These are phyloP conservation scores for Plagodis dolabraria DNA, from an alignment of 2,888 invertebrate genomes.

Conservation along the genomic window DNA sequence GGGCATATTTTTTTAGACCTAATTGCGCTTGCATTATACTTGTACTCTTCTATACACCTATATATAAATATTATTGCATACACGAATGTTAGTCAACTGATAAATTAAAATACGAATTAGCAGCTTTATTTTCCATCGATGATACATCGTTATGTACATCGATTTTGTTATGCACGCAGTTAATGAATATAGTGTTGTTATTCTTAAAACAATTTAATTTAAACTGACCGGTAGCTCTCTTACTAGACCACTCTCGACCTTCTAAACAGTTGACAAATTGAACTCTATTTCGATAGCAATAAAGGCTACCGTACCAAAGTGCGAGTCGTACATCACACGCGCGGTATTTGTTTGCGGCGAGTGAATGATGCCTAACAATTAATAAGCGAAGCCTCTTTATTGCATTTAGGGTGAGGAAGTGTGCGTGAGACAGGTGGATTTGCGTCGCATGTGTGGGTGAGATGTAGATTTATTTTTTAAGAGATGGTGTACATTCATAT, in stretches of 20 bases:
- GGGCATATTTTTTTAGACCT: too few species aligned
- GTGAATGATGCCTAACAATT: constrained; percentile 62
- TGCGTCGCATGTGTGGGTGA: constrained; percentile 16
- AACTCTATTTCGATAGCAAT: constrained; percentile 38
- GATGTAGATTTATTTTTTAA: constrained; percentile 15
- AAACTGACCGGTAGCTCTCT: constrained; percentile 3
- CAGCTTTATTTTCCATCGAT: too few species aligned
- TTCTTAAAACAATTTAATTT: constrained; percentile 2
- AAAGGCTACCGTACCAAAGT: constrained; percentile 57
- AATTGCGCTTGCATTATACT: too few species aligned
- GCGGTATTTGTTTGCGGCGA: constrained; percentile 64
- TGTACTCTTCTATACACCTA: too few species aligned
- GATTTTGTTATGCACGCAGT: background rate
- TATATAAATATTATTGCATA: too few species aligned
- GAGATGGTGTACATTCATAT: too few species aligned
- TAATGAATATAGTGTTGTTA: background rate
- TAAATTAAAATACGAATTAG: too few species aligned
- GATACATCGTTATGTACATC: too few species aligned
- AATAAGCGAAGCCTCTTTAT: constrained; percentile 58
- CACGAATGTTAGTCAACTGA: too few species aligned
- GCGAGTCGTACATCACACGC: constrained; percentile 56
- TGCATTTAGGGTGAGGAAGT: constrained; percentile 46
- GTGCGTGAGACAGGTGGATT: constrained; percentile 33
- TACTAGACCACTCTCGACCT: constrained; percentile 11
- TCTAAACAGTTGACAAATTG: constrained; percentile 30